Evolutionary conservation across 1,140 invertebrate species (phyloP), one percentile per base, ranked within the genome.

Genomic region (Drosophila navojoa): DNA sequence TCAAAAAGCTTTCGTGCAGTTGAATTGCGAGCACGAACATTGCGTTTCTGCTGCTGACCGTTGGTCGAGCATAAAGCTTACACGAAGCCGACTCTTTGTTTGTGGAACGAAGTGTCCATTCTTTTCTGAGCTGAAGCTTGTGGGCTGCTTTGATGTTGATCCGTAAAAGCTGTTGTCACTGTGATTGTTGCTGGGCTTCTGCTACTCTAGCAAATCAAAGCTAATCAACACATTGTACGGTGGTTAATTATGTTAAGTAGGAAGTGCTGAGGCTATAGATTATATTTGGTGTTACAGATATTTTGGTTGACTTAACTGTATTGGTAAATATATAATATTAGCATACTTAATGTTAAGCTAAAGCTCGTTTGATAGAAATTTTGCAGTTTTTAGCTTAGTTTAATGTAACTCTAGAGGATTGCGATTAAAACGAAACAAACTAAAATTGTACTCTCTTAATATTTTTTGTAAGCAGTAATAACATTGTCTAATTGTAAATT

Each of bases 151-250:
- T 61, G 16, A 47, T 25, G 45, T 44, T 71, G 44, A 19, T 35
- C 40, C 32, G 55, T 40, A 54, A 70, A 67, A 78, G 79, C 71
- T 82, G 79, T 67, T 67, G 63, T 59, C 70, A 59, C 42, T 80
- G 49, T 67, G 22, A 16, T 61, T 42, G 29, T 53, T 58, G 58
- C 16, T 62, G 35, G 40, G 50, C 27, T 70, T 54, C 62, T 84
- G 72, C 76, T 71, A 70, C 49, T 58, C 44, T 69, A 53, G 11
- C 40, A 64, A 76, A 72, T 69, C 63, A 62, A 69, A 66, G 64
- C 50, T 64, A 77, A 70, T 82, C 53, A 66, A 22, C 27, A 58
- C 5, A 50, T 50, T 35, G 50, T 35, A 67, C 63, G 29, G 29
- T 72, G 62, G 63, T 11, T 11, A 15, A 29, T 1, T 29, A n/a